Evolutionary conservation across 2,888 invertebrate species (phyloP).

Genomic region (Eupithecia insigniata): DNA sequence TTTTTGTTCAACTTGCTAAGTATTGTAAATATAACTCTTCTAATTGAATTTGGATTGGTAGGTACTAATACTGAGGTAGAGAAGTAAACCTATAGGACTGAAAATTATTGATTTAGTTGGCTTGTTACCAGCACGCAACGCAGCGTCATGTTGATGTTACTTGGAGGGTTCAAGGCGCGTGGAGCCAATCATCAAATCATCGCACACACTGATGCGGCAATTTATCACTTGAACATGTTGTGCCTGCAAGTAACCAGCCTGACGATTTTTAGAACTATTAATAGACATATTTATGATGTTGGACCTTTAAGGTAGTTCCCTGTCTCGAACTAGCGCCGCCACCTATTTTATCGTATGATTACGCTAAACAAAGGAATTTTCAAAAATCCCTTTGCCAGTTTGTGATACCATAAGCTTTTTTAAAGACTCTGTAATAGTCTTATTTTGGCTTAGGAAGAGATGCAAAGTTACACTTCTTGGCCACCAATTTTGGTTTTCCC

Average conservation of each 20-base stretch:
- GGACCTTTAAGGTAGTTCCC: too few species aligned
- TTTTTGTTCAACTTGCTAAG: not conserved
- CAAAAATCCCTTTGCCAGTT: too few species aligned
- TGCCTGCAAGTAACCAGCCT: too few species aligned
- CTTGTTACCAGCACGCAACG: not conserved
- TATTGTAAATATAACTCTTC: not conserved
- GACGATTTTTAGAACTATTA: not conserved
- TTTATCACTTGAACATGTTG: not conserved
- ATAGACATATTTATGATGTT: not conserved
- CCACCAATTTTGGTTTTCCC: too few species aligned
- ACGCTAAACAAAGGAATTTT: too few species aligned
- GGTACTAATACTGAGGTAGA: not conserved
- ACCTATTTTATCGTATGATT: too few species aligned
- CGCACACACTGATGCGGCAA: slow-evolving; percentile 1
- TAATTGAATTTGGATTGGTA: not conserved
- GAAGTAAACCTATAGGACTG: not conserved
- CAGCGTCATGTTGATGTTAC: not conserved
- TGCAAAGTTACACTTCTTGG: too few species aligned
- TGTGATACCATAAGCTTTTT: too few species aligned
- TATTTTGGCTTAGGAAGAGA: too few species aligned
- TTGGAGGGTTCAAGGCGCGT: not conserved
- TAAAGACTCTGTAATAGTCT: too few species aligned
- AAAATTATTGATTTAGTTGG: not conserved
- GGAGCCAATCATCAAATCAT: not conserved
- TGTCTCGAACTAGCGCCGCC: too few species aligned